Base-by-base conservation (phyloP, 2,888 invertebrate genomes). In the Scaptomyza flava region DNA sequence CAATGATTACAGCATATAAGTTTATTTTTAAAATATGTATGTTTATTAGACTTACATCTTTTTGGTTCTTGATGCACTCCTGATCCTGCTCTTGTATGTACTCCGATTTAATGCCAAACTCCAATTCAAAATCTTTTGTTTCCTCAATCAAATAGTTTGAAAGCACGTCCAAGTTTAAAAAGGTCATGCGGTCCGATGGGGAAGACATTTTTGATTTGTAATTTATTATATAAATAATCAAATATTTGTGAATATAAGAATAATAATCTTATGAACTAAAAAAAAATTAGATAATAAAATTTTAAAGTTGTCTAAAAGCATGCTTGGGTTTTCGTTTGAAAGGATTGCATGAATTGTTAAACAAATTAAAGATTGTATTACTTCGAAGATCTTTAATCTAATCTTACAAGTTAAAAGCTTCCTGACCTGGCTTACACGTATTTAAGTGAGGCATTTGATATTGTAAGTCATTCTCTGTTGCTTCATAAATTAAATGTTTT, bases 151-250 rank as follows among this genome's bases (percentile, higher is more conserved):
- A 68, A 43, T 71, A 33, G 23, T 70, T 63, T 2, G 72, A 47
- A 34, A 89, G 14, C 27, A 79, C 45, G 9, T 86, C 79, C 3
- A 89, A 63, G 31, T 81, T 52, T 14, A 74, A 51, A 46, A 86
- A 89, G 27, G 72, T 48, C 78, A 74, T 72, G 1, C 66, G 63
- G 9, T 76, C 72, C 12, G 65, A 48, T 7, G 31, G 8, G 1
- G 46, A 54, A 42, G 51, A 43, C 86, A 85, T 82, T 12, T 23
- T 57, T 54, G 58, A 61, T 6, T 27, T 38, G 12, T 14, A 11
- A 43, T 17, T 38, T 45, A 30, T 23, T 17, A 38, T 9, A 3
- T 27, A 3, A 8, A 27, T 38, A 27, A 12, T 20, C 46, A n/a
- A 51, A 38, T 4, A 56, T n/a, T 11, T 38, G 14, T 38, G n/a